phyloP scores from a whole-genome alignment of 2,113 vertebrate species.

The Nycticebus coucang region DNA sequence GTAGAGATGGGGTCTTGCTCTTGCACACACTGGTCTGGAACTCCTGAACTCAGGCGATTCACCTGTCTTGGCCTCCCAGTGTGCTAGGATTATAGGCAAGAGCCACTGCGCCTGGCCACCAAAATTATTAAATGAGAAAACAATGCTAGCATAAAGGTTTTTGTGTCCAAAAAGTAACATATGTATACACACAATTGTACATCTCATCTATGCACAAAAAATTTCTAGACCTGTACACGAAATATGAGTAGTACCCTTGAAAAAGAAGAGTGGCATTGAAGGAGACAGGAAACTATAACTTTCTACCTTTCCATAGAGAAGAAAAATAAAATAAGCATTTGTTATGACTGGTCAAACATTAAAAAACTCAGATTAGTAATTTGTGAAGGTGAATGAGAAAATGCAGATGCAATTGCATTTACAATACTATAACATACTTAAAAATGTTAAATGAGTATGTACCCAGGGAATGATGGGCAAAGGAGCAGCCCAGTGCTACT shows the following conservation, averaged over 20 bases:
- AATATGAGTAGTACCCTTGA: constrained; percentile 9
- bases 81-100: too few relatives aligned
- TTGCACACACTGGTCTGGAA: too few relatives aligned
- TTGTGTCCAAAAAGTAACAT: neutral
- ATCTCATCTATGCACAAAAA: neutral
- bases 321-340: neutral
- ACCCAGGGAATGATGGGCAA: neutral
- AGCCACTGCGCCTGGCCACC: too few relatives aligned
- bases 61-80: too few relatives aligned
- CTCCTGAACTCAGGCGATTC: too few relatives aligned
- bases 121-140: constrained; percentile 15
- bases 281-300: neutral
- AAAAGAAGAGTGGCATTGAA: neutral
- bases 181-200: neutral
- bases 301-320: neutral
- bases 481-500: neutral
- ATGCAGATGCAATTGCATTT: neutral
- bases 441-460: neutral
- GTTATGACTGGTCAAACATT: neutral
- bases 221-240: neutral
- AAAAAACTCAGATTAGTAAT: neutral
- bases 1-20: too few relatives aligned
- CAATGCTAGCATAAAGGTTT: neutral
- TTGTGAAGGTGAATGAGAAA: neutral
- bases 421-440: neutral